A percentile compares a stretch with the other conserved stretches of the same genome.
phyloP scores from a whole-genome alignment of 1,140 invertebrate species.

The Heliothis subflexa region DNA sequence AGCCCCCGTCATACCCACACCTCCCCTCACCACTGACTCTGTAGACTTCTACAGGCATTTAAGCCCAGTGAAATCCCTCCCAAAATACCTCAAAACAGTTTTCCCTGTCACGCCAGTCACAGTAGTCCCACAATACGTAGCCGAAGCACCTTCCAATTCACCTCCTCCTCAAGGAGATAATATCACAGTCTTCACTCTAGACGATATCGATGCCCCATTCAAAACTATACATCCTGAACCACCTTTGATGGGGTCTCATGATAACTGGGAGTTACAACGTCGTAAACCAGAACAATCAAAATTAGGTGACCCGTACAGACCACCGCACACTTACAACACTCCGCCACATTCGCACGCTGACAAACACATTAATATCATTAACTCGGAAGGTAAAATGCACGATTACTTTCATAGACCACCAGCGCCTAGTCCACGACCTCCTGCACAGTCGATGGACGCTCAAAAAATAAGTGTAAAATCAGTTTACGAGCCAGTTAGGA shows the following conservation, averaged over 20 bases:
- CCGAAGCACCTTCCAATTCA: slow-evolving; percentile 21
- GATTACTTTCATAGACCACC: slow-evolving; percentile 50
- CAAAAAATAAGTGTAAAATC: slow-evolving; percentile 42
- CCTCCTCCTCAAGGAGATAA: slow-evolving; percentile 56
- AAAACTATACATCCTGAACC: slow-evolving; percentile 67
- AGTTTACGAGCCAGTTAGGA: slow-evolving; percentile 58
- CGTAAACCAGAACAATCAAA: slow-evolving; percentile 17
- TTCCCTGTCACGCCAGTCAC: slow-evolving; percentile 7
- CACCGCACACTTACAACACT: slow-evolving; percentile 11
- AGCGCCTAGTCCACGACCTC: slow-evolving; percentile 21
- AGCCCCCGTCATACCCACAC: slow-evolving; percentile 61
- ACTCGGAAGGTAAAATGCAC: slow-evolving; percentile 60
- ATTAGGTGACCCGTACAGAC: slow-evolving; percentile 28
- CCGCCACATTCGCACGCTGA: slow-evolving; percentile 29
- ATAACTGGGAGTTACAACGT: slow-evolving; percentile 48
- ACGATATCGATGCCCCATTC: slow-evolving; percentile 61
- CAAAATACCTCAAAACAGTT: slow-evolving; percentile 65
- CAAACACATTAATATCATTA: slow-evolving; percentile 56
- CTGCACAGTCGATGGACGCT: slow-evolving; percentile 19
- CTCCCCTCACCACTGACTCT: slow-evolving; percentile 64
- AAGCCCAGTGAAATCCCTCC: slow-evolving; percentile 61
- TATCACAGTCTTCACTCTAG: slow-evolving; percentile 66
- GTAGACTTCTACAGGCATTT: slow-evolving; percentile 65
- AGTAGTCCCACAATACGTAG: background rate
- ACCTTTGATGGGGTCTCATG: slow-evolving; percentile 51